Conservation (phyloP, 2,797 vertebrate species). For the Pogonophryne albipinna region DNA sequence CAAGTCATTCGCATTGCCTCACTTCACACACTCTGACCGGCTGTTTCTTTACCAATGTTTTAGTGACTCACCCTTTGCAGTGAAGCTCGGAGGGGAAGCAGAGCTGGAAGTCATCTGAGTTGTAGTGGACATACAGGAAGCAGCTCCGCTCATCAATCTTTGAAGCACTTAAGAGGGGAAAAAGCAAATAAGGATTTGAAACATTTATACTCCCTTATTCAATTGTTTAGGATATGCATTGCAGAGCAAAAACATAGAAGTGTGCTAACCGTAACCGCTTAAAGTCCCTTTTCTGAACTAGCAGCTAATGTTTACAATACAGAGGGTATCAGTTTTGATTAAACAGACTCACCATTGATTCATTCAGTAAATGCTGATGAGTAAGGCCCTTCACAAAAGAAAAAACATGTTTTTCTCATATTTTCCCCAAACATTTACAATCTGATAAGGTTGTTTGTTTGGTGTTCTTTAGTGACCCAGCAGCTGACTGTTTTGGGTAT, state of each 20-base stretch:
- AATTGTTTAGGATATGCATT: neutral
- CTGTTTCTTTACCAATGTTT: neutral
- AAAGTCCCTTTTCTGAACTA: neutral
- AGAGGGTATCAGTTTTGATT: slow-evolving; percentile 9
- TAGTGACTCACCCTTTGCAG: slow-evolving; percentile 87
- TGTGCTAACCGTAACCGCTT: neutral
- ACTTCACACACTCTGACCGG: no score
- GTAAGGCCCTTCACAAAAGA: neutral
- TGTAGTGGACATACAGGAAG: slow-evolving; percentile 90
- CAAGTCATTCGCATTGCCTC: neutral
- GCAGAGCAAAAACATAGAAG: neutral
- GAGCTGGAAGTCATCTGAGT: slow-evolving; percentile 92
- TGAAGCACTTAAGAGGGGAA: slow-evolving; percentile 81
- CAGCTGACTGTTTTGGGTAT: slow-evolving; percentile 9
- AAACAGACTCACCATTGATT: neutral
- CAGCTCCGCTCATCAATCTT: slow-evolving; percentile 92
- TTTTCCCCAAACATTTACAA: neutral
- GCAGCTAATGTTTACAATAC: slow-evolving; percentile 13
- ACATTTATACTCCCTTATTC: neutral
- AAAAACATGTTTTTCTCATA: neutral
- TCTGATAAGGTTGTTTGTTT: slow-evolving; percentile 30
- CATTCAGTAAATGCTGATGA: slow-evolving; percentile 3
- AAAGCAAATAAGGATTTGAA: neutral
- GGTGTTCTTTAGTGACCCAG: neutral
- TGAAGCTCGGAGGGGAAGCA: slow-evolving; percentile 91